These are phyloP conservation scores for Coracias cyanogaster DNA, from an alignment of 2,797 vertebrate species.

Conservation along the genomic window DNA sequence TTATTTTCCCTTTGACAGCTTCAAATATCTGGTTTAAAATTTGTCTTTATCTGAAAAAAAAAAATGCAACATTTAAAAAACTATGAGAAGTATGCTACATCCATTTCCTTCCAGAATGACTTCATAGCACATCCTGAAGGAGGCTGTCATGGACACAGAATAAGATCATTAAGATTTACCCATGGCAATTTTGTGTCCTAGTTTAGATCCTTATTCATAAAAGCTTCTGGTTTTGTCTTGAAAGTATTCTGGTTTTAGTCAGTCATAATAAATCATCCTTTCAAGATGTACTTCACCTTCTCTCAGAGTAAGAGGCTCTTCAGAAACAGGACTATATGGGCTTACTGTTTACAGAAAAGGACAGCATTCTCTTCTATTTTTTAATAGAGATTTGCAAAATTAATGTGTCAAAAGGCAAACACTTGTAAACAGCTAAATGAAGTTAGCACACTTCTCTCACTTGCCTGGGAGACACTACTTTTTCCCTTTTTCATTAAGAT, in stretches of 20 bases:
- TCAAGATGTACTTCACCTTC: neutral
- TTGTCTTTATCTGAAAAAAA: neutral
- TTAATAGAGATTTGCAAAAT: neutral
- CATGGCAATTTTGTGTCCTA: neutral
- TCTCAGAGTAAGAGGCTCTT: neutral
- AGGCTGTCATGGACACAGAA: neutral
- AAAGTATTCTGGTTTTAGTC: neutral
- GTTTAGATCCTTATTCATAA: neutral
- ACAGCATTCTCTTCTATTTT: neutral
- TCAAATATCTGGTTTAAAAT: neutral
- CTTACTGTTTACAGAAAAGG: neutral
- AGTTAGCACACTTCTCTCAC: neutral
- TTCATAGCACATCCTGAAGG: neutral
- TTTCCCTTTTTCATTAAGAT: neutral
- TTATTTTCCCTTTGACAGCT: neutral
- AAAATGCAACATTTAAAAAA: neutral
- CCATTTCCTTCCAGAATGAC: neutral
- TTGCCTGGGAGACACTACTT: neutral
- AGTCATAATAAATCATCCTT: neutral
- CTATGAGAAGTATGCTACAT: neutral
- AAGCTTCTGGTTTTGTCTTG: neutral
- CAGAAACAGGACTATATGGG: neutral
- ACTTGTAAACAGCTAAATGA: neutral
- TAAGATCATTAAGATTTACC: neutral
- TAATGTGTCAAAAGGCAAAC: neutral